Percentiles rank a stretch among this genome's conserved stretches.
Conservation (phyloP, 2,113 vertebrate genomes). For the Carassius gibelio region DNA sequence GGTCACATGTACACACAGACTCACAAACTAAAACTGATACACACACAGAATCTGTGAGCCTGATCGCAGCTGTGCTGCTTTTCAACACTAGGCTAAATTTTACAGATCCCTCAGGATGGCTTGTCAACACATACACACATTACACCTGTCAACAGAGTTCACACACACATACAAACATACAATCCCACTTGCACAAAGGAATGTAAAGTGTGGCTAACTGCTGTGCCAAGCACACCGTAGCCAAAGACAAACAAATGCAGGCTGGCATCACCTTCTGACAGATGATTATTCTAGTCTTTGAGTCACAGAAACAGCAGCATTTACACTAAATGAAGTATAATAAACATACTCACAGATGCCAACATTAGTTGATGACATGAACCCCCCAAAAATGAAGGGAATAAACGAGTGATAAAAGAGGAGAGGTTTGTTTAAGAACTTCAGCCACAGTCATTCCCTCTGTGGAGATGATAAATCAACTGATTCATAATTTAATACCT, state of each 20-base stretch:
- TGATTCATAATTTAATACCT: conserved; percentile 10
- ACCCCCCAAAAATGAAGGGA: not conserved
- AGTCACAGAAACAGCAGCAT: not conserved
- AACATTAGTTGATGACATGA: not conserved
- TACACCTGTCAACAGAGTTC: not conserved
- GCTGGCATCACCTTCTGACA: not conserved
- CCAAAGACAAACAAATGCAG: conserved; percentile 1
- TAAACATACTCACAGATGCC: not conserved
- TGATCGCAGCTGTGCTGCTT: conserved; percentile 8
- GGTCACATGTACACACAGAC: conserved; percentile 15
- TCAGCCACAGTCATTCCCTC: not conserved
- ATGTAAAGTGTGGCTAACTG: conserved; percentile 17
- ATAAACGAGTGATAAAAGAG: conserved; percentile 1
- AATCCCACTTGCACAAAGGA: conserved; percentile 11
- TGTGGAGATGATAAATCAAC: not conserved
- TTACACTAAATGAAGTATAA: not conserved
- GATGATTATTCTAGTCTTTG: not conserved
- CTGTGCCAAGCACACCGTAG: not conserved
- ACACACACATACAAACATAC: conserved; percentile 26
- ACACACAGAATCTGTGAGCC: conserved; percentile 1
- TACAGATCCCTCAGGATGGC: not conserved
- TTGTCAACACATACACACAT: conserved; percentile 35
- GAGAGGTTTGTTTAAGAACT: not conserved
- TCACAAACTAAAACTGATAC: conserved; percentile 24
- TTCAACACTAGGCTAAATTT: not conserved